A percentile compares a stretch with the other conserved stretches of the same genome.
Conservation (phyloP, 2,797 vertebrate species). For the Basileuterus tristriatus region DNA sequence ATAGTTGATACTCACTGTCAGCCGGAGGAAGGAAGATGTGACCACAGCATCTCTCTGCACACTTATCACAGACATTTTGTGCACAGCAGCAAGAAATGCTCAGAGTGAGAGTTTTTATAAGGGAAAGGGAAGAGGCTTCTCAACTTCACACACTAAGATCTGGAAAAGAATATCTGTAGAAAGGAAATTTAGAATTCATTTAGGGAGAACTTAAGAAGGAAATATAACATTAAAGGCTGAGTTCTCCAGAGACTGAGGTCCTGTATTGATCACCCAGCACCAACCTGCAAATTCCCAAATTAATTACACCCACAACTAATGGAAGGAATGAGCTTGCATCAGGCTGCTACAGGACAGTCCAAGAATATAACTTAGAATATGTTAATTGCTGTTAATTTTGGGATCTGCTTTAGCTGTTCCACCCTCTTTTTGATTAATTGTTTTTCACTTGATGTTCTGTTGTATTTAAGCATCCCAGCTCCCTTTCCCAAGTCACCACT, state of each 20-base stretch:
- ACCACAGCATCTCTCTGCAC: background rate
- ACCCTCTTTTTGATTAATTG: background rate
- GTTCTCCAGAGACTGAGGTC: background rate
- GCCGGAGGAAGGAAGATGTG: background rate
- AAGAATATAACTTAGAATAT: rapidly evolving
- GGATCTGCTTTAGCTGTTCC: background rate
- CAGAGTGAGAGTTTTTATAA: background rate
- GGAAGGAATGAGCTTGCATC: rapidly evolving
- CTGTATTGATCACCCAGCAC: background rate
- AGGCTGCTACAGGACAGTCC: background rate
- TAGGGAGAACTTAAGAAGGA: background rate
- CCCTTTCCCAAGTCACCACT: background rate
- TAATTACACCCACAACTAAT: rapidly evolving
- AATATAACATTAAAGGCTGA: background rate
- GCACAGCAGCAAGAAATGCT: background rate
- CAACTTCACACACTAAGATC: background rate
- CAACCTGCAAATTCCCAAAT: background rate
- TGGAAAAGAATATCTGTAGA: background rate
- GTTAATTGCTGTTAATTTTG: background rate
- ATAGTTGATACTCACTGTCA: background rate
- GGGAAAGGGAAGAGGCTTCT: background rate
- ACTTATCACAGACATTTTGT: background rate
- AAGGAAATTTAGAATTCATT: background rate
- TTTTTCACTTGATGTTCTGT: background rate
- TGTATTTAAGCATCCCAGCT: background rate